Percentiles rank a stretch among this genome's conserved stretches.
Evolutionary conservation across 2,113 vertebrate species (phyloP).

Genomic region (Coregonus clupeaformis): DNA sequence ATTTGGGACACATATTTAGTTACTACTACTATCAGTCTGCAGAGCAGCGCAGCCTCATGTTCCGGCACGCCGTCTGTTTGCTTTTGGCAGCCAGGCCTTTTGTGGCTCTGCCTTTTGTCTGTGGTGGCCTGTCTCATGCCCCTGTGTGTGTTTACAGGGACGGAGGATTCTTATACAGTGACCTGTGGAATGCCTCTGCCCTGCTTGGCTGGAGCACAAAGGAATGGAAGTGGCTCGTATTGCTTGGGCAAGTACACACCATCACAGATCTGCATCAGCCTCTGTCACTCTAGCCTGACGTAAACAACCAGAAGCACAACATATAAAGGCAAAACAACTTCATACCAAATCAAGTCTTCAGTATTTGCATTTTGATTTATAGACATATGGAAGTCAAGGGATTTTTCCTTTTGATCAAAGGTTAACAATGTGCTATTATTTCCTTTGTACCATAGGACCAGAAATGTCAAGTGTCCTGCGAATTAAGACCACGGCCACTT

Average conservation of each 20-base stretch:
- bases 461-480: conserved; percentile 69
- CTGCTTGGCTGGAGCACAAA: conserved; percentile 73
- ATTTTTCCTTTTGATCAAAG: not conserved
- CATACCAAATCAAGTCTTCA: conserved; percentile 7
- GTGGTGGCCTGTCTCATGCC: not conserved
- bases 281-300: conserved; percentile 49
- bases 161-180: conserved; percentile 81
- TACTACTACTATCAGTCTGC: conserved; percentile 29
- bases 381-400: not conserved
- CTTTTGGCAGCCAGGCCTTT: conserved; percentile 44
- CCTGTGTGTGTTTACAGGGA: conserved; percentile 67
- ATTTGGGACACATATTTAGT: too few species aligned
- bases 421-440: not conserved
- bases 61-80: conserved; percentile 60
- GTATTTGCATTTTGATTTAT: conserved; percentile 35
- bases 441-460: conserved; percentile 66
- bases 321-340: conserved; percentile 39
- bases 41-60: conserved; percentile 46
- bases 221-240: conserved; percentile 65
- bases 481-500: conserved; percentile 88
- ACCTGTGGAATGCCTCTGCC: conserved; percentile 78
- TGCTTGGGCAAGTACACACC: conserved; percentile 73
- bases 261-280: conserved; percentile 40
- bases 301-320: conserved; percentile 26
- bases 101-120: conserved; percentile 37